These are phyloP conservation scores for Drosophila mettleri DNA, from an alignment of 2,888 invertebrate species.

Conservation along the genomic window DNA sequence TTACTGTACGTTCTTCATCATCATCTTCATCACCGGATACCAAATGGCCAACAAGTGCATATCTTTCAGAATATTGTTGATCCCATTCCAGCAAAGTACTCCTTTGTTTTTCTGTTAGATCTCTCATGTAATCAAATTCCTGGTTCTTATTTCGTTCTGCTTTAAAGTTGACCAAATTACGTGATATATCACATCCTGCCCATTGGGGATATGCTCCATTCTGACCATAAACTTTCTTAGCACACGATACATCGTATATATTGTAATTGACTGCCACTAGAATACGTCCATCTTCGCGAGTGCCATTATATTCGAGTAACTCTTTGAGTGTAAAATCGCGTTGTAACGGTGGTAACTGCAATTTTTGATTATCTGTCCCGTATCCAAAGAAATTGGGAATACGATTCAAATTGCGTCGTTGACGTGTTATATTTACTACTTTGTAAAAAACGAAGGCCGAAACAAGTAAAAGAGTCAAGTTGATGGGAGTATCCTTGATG, in stretches of 20 bases:
- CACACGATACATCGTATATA: conserved; percentile 53
- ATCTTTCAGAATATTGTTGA: conserved; percentile 38
- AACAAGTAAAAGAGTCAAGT: conserved; percentile 46
- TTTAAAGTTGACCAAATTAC: conserved; percentile 49
- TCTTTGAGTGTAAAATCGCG: conserved; percentile 52
- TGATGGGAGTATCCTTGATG: conserved; percentile 44
- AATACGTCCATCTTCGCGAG: conserved; percentile 53
- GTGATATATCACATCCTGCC: conserved; percentile 58
- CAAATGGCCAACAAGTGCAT: conserved; percentile 41
- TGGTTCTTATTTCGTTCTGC: not conserved
- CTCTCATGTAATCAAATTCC: conserved; percentile 46
- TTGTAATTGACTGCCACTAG: conserved; percentile 56
- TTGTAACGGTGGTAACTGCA: conserved; percentile 15
- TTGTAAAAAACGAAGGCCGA: conserved; percentile 61
- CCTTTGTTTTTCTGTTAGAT: conserved; percentile 35
- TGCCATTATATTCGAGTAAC: conserved; percentile 46
- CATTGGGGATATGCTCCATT: conserved; percentile 52
- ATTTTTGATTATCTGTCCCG: not conserved
- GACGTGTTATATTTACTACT: conserved; percentile 33
- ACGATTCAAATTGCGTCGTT: conserved; percentile 10
- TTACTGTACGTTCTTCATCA: not conserved
- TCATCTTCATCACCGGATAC: conserved; percentile 3
- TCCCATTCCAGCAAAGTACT: conserved; percentile 47
- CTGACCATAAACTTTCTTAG: conserved; percentile 53
- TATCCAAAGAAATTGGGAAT: not conserved